phyloP scores from a whole-genome alignment of 2,888 invertebrate genomes.

The Aphidoletes aphidimyza region DNA sequence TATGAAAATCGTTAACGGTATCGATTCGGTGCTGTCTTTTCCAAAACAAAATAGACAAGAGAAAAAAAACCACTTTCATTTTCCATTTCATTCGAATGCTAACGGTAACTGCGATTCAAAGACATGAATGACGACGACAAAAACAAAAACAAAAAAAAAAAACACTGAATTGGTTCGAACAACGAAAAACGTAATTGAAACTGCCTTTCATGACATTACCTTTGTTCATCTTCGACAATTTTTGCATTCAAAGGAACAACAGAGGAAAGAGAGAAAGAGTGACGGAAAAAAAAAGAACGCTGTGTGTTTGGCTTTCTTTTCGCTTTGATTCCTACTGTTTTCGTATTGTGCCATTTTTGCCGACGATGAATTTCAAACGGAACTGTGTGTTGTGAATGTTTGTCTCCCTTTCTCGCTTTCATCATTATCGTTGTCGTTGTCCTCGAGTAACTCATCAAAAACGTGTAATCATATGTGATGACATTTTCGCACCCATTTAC shows the following conservation, averaged over 20 bases:
- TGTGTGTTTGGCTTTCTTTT: background rate
- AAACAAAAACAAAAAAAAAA: too few species aligned
- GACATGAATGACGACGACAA: too few species aligned
- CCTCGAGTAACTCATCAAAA: background rate
- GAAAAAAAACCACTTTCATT: background rate
- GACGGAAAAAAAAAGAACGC: background rate
- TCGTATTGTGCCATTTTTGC: background rate
- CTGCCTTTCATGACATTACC: constrained; percentile 1
- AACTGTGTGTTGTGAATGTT: background rate
- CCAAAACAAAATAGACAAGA: too few species aligned
- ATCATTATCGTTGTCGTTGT: background rate
- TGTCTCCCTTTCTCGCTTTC: background rate
- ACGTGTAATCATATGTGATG: constrained; percentile 28
- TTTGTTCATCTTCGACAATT: background rate
- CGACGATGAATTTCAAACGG: too few species aligned
- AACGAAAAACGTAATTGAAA: background rate
- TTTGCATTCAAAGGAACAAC: background rate
- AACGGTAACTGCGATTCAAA: too few species aligned
- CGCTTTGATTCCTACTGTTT: constrained; percentile 13
- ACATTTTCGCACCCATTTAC: constrained; percentile 29
- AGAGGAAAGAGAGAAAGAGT: background rate
- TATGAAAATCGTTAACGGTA: constrained; percentile 46
- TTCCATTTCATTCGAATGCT: too few species aligned
- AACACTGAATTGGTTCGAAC: too few species aligned
- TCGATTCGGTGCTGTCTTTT: background rate